A percentile compares a stretch with the other conserved stretches of the same genome.
These are phyloP conservation scores for Aurelia aurita complex sp. Pacific DNA, from an alignment of 30 jellyfish, hydroid and myxozoan genomes.

Conservation along the genomic window DNA sequence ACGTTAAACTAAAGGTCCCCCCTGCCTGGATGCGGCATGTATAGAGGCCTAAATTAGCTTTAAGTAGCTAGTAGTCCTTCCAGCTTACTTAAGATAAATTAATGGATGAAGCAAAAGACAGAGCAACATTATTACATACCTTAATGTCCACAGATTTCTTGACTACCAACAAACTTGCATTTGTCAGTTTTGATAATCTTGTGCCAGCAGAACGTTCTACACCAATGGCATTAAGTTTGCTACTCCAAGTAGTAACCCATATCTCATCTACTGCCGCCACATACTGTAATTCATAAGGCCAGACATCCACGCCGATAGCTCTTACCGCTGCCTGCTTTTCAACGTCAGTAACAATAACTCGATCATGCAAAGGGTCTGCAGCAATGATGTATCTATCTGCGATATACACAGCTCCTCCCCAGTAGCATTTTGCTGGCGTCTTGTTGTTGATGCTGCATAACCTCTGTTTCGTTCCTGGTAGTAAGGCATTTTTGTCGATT, in stretches of 20 bases:
- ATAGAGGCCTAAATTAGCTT: too few species aligned
- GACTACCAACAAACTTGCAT: conserved; percentile 21
- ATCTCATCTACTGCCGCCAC: conserved; percentile 54
- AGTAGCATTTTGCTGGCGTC: neutral
- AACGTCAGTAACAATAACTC: conserved; percentile 21
- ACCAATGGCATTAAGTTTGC: conserved; percentile 47
- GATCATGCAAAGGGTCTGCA: conserved; percentile 24
- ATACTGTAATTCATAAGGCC: conserved; percentile 43
- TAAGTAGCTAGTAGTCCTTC: too few species aligned
- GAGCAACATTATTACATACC: neutral
- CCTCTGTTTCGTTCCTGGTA: conserved; percentile 15
- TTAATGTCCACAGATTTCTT: conserved; percentile 1
- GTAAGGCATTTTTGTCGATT: neutral
- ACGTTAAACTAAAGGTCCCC: too few species aligned
- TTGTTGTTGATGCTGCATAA: conserved; percentile 8
- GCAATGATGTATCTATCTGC: conserved; percentile 11
- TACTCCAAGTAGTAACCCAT: conserved; percentile 50
- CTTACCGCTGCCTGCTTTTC: conserved; percentile 23
- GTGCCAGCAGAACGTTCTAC: neutral
- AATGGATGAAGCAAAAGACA: too few species aligned
- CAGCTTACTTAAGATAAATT: too few species aligned
- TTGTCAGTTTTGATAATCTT: neutral
- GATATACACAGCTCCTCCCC: conserved; percentile 12
- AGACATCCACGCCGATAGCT: conserved; percentile 31
- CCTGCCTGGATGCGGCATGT: too few species aligned